Base-by-base conservation (phyloP, 1,140 invertebrate genomes). In the Lepeophtheirus salmonis region DNA sequence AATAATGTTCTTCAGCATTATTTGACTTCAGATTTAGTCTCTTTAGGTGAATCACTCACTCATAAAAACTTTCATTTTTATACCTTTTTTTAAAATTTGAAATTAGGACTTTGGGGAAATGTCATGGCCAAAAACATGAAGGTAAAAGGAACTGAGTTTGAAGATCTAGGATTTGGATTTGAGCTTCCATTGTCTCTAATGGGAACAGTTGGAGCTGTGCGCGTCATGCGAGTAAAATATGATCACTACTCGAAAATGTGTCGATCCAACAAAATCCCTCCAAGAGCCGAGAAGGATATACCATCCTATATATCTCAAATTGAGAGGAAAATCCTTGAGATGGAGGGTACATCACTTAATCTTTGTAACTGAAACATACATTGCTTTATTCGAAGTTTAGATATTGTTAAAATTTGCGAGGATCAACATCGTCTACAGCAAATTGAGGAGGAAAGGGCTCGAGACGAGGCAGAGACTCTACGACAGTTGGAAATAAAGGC, bases 21-120 rank as follows among this genome's bases (percentile, higher is more conserved):
- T 17, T 17, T 59, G 3, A 14, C 30, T 12, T 59, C 57, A 3
- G 48, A 59, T 17, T 16, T 59, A 16, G 57, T 59, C 13, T n/a
- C 14, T 16, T 23, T 59, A 22, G 57, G 57, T 1, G n/a, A n/a
- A n/a, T n/a, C n/a, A n/a, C n/a, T n/a, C n/a, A n/a, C n/a, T n/a
- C n/a, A n/a, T n/a, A n/a, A n/a, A n/a, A n/a, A n/a, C n/a, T n/a
- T n/a, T n/a, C n/a, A n/a, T n/a, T n/a, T n/a, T n/a, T n/a, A n/a
- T n/a, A n/a, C n/a, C n/a, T n/a, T n/a, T n/a, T n/a, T n/a, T n/a
- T n/a, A n/a, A n/a, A n/a, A n/a, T n/a, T n/a, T n/a, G n/a, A n/a
- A n/a, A n/a, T n/a, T n/a, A n/a, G n/a, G n/a, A n/a, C 41, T 59
- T 20, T 59, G 57, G 57, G 57, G 57, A 1, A 59, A 59, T 59